Evolutionary conservation across 2,113 vertebrate species (phyloP), one percentile per base, ranked within the genome.

Genomic region (Plecotus auritus): DNA sequence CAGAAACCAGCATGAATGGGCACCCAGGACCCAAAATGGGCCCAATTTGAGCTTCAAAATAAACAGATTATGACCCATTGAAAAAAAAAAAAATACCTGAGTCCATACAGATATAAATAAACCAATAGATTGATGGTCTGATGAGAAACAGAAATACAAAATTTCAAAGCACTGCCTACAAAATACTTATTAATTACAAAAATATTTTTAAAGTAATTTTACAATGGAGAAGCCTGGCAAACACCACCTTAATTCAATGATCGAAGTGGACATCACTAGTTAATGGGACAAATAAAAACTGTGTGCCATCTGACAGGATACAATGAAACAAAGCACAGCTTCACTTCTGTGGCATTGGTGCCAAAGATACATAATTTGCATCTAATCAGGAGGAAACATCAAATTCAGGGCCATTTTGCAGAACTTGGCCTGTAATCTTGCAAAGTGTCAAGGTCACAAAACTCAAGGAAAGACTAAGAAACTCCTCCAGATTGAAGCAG

Each of bases 231-330:
- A 42, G 23, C 9, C 42, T 77, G 22, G 61, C 45, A 77, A 89
- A 87, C 9, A 77, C 49, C 28, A 90, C 28, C 42, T 84, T 85
- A 94, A 87, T 40, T n/a, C 80, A 95, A 91, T 80, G 11, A 85
- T 76, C 35, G 84, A 83, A 85, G 70, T 10, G 35, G 42, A 69
- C 32, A 73, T 61, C 12, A 87, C 28, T 12, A 74, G 42, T 61
- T 67, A 86, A 54, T 23, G 37, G 32, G 28, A 96, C 14, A 95
- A 86, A 85, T 69, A 35, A 91, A 96, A 97, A 86, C 14, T 66
- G 7, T 42, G 5, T 67, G 30, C 32, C 84, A 83, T 12, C 26
- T 56, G 23, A 40, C 7, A 93, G 51, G n/a, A 85, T 73, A 37
- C 66, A 91, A 66, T 47, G 47, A 80, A 28, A 93, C n/a, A 92